Evolutionary conservation across 2,797 vertebrate species (phyloP).

Genomic region (Malacoctenus gilli): DNA sequence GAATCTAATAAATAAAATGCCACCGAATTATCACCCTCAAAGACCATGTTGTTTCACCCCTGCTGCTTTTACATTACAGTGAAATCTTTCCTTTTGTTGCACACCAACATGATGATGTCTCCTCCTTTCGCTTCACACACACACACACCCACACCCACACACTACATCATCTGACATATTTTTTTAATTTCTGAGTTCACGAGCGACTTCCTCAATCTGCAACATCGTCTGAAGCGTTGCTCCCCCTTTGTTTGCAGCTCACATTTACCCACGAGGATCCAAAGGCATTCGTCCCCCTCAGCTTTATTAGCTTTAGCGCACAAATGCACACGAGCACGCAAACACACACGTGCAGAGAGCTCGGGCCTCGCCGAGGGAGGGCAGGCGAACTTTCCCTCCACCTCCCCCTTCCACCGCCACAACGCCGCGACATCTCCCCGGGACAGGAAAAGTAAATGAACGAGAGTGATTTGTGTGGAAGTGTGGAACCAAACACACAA

Average conservation of each 20-base stretch:
- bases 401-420: no score
- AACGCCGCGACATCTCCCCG: slow-evolving; percentile 55
- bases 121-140: no score
- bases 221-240: slow-evolving; percentile 31
- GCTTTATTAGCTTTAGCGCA: slow-evolving; percentile 52
- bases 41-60: slow-evolving; percentile 14
- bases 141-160: not conserved
- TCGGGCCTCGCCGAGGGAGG: slow-evolving; percentile 30
- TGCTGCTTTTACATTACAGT: slow-evolving; percentile 16
- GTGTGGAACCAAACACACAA: slow-evolving; percentile 60
- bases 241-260: slow-evolving; percentile 54
- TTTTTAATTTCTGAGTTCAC: slow-evolving; percentile 25
- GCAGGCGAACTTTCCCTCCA: slow-evolving; percentile 55
- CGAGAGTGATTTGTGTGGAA: slow-evolving; percentile 71
- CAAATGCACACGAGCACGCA: slow-evolving; percentile 16
- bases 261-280: slow-evolving; percentile 48
- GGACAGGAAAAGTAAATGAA: slow-evolving; percentile 70
- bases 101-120: not conserved
- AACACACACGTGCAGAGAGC: slow-evolving; percentile 18
- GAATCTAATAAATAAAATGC: slow-evolving; percentile 45
- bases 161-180: slow-evolving; percentile 8
- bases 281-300: slow-evolving; percentile 59
- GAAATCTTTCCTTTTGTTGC: slow-evolving; percentile 2
- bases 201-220: slow-evolving; percentile 31
- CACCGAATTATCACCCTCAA: slow-evolving; percentile 31